Conservation (phyloP, 2,113 vertebrate species). For the Brienomyrus longianalis region DNA sequence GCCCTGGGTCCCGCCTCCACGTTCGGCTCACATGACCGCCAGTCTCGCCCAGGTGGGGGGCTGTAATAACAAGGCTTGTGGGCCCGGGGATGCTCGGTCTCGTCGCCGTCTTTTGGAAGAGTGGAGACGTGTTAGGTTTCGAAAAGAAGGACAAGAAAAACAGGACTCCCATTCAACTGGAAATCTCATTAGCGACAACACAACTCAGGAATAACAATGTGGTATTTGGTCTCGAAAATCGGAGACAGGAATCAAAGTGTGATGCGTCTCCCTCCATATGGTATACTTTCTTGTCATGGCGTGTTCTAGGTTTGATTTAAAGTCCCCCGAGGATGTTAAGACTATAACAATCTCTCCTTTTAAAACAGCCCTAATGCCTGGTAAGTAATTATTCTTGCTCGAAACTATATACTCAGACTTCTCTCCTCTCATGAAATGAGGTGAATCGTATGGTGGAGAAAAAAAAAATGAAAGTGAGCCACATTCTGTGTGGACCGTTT, state of each 20-base stretch:
- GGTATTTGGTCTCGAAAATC: slow-evolving; percentile 38
- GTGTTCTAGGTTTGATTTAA: slow-evolving; percentile 27
- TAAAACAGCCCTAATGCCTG: slow-evolving; percentile 29
- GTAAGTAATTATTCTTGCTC: slow-evolving; percentile 32
- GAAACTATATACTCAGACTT: slow-evolving; percentile 28
- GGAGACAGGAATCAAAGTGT: slow-evolving; percentile 30
- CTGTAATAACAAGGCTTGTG: slow-evolving; percentile 18
- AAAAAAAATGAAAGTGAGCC: not conserved
- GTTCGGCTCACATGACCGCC: not conserved
- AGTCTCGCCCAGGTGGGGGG: not conserved
- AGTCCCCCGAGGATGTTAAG: slow-evolving; percentile 34
- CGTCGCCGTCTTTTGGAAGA: slow-evolving; percentile 17
- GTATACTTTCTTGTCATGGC: slow-evolving; percentile 19
- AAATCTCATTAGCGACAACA: slow-evolving; percentile 45
- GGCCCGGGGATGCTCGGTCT: slow-evolving; percentile 10
- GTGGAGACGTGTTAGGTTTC: slow-evolving; percentile 38
- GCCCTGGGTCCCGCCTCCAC: not conserved
- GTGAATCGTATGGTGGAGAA: not conserved
- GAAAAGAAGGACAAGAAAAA: slow-evolving; percentile 39
- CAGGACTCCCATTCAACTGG: slow-evolving; percentile 38
- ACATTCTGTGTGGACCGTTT: not conserved
- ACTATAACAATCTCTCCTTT: slow-evolving; percentile 31
- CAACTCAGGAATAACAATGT: slow-evolving; percentile 43
- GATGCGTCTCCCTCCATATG: slow-evolving; percentile 20
- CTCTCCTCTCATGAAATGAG: slow-evolving; percentile 12